Conservation (phyloP, 2,888 invertebrate genomes). For the Isotomurus palustris region DNA sequence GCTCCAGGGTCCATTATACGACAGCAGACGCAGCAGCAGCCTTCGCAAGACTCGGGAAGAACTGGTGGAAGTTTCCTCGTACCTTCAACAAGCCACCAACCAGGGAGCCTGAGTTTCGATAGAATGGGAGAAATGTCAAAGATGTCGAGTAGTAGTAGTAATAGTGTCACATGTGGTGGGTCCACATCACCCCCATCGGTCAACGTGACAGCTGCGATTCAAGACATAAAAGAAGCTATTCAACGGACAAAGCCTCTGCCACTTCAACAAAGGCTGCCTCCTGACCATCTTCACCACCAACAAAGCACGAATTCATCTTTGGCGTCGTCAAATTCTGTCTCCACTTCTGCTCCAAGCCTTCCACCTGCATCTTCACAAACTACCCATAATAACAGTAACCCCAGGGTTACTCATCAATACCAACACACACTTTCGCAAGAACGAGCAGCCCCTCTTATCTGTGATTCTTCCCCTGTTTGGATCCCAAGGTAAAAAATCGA, state of each 20-base stretch:
- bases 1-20: slow-evolving; percentile 36
- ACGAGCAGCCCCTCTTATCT: slow-evolving; percentile 28
- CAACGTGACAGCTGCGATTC: slow-evolving; percentile 64
- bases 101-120: background rate
- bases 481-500: slow-evolving; percentile 31
- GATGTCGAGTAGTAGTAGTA: slow-evolving; percentile 13
- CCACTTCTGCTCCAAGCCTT: background rate
- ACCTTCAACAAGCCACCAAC: slow-evolving; percentile 3
- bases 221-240: slow-evolving; percentile 74
- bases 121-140: slow-evolving; percentile 7
- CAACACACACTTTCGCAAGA: slow-evolving; percentile 14
- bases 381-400: background rate
- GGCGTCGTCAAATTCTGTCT: background rate
- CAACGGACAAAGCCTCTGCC: slow-evolving; percentile 67
- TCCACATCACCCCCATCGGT: slow-evolving; percentile 34
- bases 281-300: too few species aligned
- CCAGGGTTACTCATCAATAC: background rate
- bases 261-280: slow-evolving; percentile 26
- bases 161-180: slow-evolving; percentile 26
- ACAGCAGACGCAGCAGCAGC: slow-evolving; percentile 1
- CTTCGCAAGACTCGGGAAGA: slow-evolving; percentile 5
- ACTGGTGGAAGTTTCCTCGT: slow-evolving; percentile 5
- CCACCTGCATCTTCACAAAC: too few species aligned
- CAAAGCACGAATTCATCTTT: background rate
- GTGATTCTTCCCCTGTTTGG: slow-evolving; percentile 40